Base-by-base conservation (phyloP, 2,797 vertebrate genomes). In the Rhinatrema bivittatum region DNA sequence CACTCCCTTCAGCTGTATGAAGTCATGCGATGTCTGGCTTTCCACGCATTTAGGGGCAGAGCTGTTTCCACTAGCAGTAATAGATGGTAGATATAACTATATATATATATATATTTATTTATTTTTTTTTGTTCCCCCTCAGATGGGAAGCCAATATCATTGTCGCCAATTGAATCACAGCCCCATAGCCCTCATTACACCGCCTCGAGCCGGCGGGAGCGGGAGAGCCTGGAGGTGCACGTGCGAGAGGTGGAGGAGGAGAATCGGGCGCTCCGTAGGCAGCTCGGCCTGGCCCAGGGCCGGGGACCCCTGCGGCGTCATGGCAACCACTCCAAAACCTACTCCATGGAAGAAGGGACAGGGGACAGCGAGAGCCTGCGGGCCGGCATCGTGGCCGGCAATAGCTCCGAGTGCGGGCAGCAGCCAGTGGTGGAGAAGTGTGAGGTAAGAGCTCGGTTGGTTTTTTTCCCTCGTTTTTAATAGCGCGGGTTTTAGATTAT, bases 391-490 rank as follows among this genome's bases (percentile, higher is more conserved):
- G 85, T 88, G 49, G 84, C 79, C 0, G 77, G 85, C 29, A 99
- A 98, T 78, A 82, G 80, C 72, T 96, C 94, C 0, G 93, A 98
- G 68, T 99, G 95, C 4, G 82, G 88, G 23, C 91, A 92, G 70
- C 91, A 93, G 41, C 93, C 91, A 0, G 87, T 68, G 1, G 94
- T 98, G 79, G 93, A 99, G 53, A 99, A 98, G 62, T 99, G 95
- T 3, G 94, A 99, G 92, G 95, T 98, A 76, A 63, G n/a, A 21
- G 5, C 20, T 21, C 21, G 9, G 21, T 5, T 9, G 21, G 5
- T 21, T 5, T 21, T 9, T 21, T 21, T 9, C 21, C 21, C 20
- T 9, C 5, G 21, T 9, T 21, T 9, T 20, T 9, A 9, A 21
- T 9, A 20, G 21, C 9, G 21, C 5, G 20, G 20, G 20, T 20